These are phyloP conservation scores for Hirtodrosophila duncani DNA, from an alignment of 2,888 invertebrate genomes.

Conservation along the genomic window DNA sequence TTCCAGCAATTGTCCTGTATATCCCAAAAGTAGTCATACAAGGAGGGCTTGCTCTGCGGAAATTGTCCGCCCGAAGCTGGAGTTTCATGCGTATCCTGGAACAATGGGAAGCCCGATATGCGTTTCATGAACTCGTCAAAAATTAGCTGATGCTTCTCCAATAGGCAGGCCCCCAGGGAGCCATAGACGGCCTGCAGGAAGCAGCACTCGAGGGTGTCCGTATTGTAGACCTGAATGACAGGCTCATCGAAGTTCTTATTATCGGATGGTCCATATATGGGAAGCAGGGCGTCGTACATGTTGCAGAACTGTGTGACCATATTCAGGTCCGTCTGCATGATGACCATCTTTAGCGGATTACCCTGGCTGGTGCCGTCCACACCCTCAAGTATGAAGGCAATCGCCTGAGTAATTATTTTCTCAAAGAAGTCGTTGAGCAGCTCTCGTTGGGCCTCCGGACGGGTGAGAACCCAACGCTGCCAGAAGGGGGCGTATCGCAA, in stretches of 20 bases:
- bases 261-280: conserved; percentile 76
- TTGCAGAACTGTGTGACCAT: conserved; percentile 91
- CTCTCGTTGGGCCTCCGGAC: conserved; percentile 80
- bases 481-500: conserved; percentile 92
- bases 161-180: conserved; percentile 89
- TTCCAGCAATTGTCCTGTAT: conserved; percentile 84
- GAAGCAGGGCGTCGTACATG: conserved; percentile 86
- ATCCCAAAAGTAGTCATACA: conserved; percentile 91
- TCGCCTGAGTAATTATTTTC: conserved; percentile 85
- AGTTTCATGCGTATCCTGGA: conserved; percentile 83
- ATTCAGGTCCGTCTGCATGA: conserved; percentile 91
- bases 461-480: conserved; percentile 86
- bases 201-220: conserved; percentile 84
- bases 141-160: conserved; percentile 83
- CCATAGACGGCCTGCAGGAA: conserved; percentile 87
- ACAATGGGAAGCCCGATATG: conserved; percentile 82
- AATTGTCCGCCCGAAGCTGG: conserved; percentile 85
- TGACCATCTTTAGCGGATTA: conserved; percentile 87
- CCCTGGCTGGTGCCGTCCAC: conserved; percentile 86
- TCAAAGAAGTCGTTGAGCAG: conserved; percentile 82
- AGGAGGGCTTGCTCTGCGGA: conserved; percentile 84
- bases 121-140: conserved; percentile 90
- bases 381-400: conserved; percentile 87
- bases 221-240: conserved; percentile 79
- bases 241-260: conserved; percentile 76